Conservation (phyloP, 2,888 invertebrate species). For the Orgyia antiqua region DNA sequence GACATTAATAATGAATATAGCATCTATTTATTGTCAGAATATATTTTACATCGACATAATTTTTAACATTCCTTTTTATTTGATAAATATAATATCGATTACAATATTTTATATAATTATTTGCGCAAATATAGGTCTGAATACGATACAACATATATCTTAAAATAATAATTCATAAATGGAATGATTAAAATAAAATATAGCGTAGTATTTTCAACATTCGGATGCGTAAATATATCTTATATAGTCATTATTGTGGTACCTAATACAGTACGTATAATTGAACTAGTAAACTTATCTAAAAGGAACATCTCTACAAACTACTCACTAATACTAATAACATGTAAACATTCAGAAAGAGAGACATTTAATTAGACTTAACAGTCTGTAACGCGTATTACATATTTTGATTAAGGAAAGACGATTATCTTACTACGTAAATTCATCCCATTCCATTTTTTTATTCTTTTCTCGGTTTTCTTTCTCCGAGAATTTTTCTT, state of each 20-base stretch:
- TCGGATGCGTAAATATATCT: conserved; percentile 19
- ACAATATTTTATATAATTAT: background rate
- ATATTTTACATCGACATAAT: conserved; percentile 22
- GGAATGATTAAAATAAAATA: conserved; percentile 30
- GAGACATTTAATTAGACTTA: too few relatives aligned
- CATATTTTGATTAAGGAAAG: too few relatives aligned
- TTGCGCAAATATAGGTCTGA: background rate
- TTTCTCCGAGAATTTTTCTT: too few relatives aligned
- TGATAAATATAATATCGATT: too few relatives aligned
- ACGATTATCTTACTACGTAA: too few relatives aligned
- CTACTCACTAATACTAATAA: conserved; percentile 9
- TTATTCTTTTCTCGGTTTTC: too few relatives aligned
- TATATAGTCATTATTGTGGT: conserved; percentile 4
- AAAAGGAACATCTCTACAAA: conserved; percentile 10
- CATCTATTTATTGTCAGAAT: conserved; percentile 58
- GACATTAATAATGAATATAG: conserved; percentile 42
- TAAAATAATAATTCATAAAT: conserved; percentile 12
- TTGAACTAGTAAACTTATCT: conserved; percentile 11
- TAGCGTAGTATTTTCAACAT: conserved; percentile 8
- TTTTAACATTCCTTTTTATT: conserved; percentile 25
- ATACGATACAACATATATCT: too few relatives aligned
- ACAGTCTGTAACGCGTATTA: too few relatives aligned
- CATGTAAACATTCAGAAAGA: conserved; percentile 2
- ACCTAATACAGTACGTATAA: background rate
- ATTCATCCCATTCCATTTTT: too few relatives aligned